Conservation (phyloP, 37 sponge, comb jelly and placozoan species). For the Crambe crambe region DNA sequence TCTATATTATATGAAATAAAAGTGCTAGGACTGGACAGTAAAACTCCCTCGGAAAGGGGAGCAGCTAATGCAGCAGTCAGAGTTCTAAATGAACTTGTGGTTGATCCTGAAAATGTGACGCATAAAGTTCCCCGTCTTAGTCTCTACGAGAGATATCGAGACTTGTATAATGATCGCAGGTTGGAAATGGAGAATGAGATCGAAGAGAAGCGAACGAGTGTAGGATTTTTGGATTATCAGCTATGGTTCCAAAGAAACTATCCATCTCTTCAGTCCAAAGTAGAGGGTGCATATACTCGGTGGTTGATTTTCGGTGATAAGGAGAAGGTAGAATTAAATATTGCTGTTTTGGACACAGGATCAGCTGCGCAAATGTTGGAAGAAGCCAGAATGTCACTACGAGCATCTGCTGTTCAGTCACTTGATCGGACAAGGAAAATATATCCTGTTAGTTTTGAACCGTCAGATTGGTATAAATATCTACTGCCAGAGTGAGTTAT, state of each 20-base stretch:
- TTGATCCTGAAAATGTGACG: slow-evolving; percentile 13
- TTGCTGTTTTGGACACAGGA: slow-evolving; percentile 32
- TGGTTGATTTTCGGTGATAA: slow-evolving; percentile 67
- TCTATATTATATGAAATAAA: slow-evolving; percentile 32
- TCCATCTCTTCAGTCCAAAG: slow-evolving; percentile 36
- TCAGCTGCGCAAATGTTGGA: slow-evolving; percentile 41
- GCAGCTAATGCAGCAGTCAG: slow-evolving; percentile 3
- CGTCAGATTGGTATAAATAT: slow-evolving; percentile 64
- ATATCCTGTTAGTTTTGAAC: slow-evolving; percentile 59
- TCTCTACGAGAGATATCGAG: slow-evolving; percentile 34
- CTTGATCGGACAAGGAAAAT: slow-evolving; percentile 56
- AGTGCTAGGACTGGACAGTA: not conserved
- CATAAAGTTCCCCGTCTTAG: slow-evolving; percentile 23
- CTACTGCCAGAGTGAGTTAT: slow-evolving; percentile 21
- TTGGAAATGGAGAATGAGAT: slow-evolving; percentile 52
- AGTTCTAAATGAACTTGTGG: slow-evolving; percentile 16
- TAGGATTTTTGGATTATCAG: slow-evolving; percentile 31
- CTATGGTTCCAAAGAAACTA: slow-evolving; percentile 61
- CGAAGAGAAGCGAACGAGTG: slow-evolving; percentile 9
- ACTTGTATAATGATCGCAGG: slow-evolving; percentile 37
- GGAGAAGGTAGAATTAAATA: slow-evolving; percentile 42
- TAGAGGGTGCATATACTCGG: slow-evolving; percentile 54
- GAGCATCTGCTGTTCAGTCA: slow-evolving; percentile 49
- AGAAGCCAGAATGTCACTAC: slow-evolving; percentile 36
- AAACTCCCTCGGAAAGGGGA: not conserved